Percentiles rank a stretch among this genome's conserved stretches.
Evolutionary conservation across 2,888 invertebrate genomes (phyloP).

Genomic region (Pseudoips prasinana): DNA sequence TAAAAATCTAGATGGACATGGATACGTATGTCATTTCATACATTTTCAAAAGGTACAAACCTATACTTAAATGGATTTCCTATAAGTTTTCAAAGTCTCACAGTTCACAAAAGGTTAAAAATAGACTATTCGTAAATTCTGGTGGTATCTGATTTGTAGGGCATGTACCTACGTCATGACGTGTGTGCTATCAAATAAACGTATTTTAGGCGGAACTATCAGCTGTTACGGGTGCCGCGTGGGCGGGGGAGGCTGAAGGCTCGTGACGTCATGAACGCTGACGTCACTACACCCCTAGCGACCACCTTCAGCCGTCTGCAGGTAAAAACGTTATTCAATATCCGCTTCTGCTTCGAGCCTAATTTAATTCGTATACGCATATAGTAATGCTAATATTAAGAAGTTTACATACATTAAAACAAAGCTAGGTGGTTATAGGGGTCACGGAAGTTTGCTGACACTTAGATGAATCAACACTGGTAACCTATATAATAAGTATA

Average conservation of each 20-base stretch:
- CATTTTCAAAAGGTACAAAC: too few relatives aligned
- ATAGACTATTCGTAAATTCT: too few relatives aligned
- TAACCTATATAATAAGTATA: too few relatives aligned
- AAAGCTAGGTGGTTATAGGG: too few relatives aligned
- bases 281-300: conserved; percentile 54
- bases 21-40: too few relatives aligned
- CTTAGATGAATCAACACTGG: too few relatives aligned
- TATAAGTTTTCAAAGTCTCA: too few relatives aligned
- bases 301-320: conserved; percentile 25
- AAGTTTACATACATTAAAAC: too few relatives aligned
- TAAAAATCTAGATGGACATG: too few relatives aligned
- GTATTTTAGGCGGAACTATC: conserved; percentile 44
- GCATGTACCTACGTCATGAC: conserved; percentile 5
- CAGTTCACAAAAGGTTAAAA: background rate
- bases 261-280: conserved; percentile 50
- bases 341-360: conserved; percentile 19
- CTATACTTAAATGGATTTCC: too few relatives aligned
- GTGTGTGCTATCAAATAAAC: conserved; percentile 14
- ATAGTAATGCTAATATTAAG: background rate
- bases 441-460: too few relatives aligned
- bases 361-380: conserved; percentile 18
- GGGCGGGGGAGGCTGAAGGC: conserved; percentile 45
- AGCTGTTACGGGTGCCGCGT: conserved; percentile 45
- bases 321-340: conserved; percentile 25
- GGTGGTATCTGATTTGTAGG: too few relatives aligned